Evolutionary conservation across 2,888 invertebrate genomes (phyloP), one percentile per base, ranked within the genome.

Genomic region (Spisula solida): DNA sequence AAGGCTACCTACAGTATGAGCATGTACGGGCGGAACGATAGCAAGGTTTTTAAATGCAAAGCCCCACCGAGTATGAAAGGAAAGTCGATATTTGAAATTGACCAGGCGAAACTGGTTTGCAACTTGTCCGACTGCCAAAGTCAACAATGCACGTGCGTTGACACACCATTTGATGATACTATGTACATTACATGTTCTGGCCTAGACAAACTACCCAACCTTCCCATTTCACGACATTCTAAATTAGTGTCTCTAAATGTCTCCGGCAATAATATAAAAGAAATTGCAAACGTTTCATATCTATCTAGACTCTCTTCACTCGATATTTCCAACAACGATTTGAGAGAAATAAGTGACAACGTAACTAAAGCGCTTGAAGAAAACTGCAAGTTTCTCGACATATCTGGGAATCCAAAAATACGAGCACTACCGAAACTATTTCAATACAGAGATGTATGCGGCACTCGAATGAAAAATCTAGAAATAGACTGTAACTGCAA

Each of bases 11-110:
- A 55, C 85, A 0, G 25, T 29, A 1, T 31, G 81, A 14, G 31
- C 66, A 10, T 20, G 87, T 12, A 88, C 86, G n/a, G n/a, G n/a
- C n/a, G 88, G 25, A 60, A 20, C 82, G 85, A n/a, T 88, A 90
- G 34, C 18, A 87, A n/a, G 20, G 81, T 88, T 25, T 51, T 90
- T 2, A 87, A 29, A 51, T 90, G 90, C 55, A 60, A n/a, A 20
- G 78, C 48, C 29, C 90, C 90, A 16, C 29, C 75, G 18, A n/a
- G n/a, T n/a, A n/a, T n/a, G n/a, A n/a, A n/a, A n/a, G n/a, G n/a
- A n/a, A n/a, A n/a, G n/a, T n/a, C 6, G 48, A 56, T 0, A 79
- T 87, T 16, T 16, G 10, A 86, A 12, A 60, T 86, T 10, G 6
- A 34, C 4, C 60, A 41, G 12, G 48, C 4, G 31, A 14, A 79